These are phyloP conservation scores for Clusia tigrina DNA, from an alignment of 2,888 invertebrate genomes.

Conservation along the genomic window DNA sequence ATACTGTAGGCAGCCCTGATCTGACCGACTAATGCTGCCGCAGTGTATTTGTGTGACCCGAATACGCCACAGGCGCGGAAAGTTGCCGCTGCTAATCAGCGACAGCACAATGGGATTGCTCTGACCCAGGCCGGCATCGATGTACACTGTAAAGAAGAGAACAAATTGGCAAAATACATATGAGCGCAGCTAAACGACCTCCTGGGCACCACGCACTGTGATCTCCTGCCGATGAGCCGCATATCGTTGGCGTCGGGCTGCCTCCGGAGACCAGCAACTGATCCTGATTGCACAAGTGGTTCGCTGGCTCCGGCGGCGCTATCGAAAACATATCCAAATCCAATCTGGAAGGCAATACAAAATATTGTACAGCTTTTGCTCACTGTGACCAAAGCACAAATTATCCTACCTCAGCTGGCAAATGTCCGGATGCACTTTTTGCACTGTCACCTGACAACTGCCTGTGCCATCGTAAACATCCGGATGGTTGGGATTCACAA, in stretches of 20 bases:
- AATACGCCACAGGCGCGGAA: conserved; percentile 81
- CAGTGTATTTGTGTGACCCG: conserved; percentile 83
- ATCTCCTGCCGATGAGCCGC: conserved; percentile 81
- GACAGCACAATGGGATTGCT: conserved; percentile 83
- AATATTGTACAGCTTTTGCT: neutral
- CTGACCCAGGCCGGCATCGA: conserved; percentile 74
- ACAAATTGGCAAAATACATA: neutral
- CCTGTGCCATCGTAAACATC: conserved; percentile 77
- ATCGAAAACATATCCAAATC: conserved; percentile 82
- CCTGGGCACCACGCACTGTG: conserved; percentile 78
- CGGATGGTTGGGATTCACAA: conserved; percentile 85
- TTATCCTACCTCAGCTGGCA: conserved; percentile 78
- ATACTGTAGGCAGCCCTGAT: conserved; percentile 63
- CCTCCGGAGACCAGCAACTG: conserved; percentile 87
- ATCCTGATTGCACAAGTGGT: conserved; percentile 84
- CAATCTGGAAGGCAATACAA: conserved; percentile 66
- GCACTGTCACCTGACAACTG: conserved; percentile 83
- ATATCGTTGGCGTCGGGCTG: conserved; percentile 80
- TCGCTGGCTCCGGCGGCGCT: conserved; percentile 77
- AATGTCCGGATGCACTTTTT: conserved; percentile 79
- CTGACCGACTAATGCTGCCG: conserved; percentile 72
- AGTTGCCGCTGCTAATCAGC: conserved; percentile 81
- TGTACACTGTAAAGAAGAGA: conserved; percentile 74
- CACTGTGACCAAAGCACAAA: neutral
- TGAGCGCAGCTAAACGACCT: neutral